phyloP scores from a whole-genome alignment of 2,797 vertebrate genomes.

The Crocidura indochinensis region DNA sequence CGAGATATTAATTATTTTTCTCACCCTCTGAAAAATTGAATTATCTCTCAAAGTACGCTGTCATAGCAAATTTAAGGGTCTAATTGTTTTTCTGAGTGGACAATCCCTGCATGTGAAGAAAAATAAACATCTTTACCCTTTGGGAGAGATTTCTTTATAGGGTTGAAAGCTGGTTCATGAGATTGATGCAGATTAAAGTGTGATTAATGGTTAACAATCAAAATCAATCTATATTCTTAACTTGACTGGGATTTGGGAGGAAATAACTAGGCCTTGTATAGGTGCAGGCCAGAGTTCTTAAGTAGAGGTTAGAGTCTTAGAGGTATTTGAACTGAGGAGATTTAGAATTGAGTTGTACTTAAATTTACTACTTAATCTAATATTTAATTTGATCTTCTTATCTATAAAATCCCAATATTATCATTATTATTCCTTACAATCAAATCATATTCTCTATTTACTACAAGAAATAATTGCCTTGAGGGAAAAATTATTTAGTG shows the following conservation, averaged over 20 bases:
- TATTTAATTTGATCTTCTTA: constrained; percentile 37
- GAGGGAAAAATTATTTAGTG: not conserved
- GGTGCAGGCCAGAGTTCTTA: not conserved
- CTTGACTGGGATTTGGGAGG: constrained; percentile 23
- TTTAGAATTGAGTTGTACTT: not conserved
- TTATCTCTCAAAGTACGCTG: constrained; percentile 24
- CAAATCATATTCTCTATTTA: not conserved
- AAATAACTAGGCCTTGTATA: not conserved
- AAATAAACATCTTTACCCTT: not conserved
- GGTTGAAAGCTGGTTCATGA: not conserved
- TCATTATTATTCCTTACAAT: constrained; percentile 1
- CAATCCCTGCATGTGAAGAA: not conserved
- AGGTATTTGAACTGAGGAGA: not conserved
- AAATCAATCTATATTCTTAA: constrained; percentile 11
- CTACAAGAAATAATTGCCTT: not conserved
- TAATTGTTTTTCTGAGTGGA: constrained; percentile 36
- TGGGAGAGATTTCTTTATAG: not conserved
- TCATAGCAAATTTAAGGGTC: constrained; percentile 13
- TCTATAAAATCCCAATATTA: not conserved
- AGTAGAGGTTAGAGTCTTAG: not conserved
- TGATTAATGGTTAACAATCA: not conserved
- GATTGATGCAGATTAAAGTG: constrained; percentile 40
- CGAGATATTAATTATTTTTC: not conserved
- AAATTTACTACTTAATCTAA: not conserved
- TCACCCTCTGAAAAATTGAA: not conserved